Percentiles rank a stretch among this genome's conserved stretches.
Evolutionary conservation across 1,140 invertebrate genomes (phyloP).

Genomic region (Drosophila nebulosa): DNA sequence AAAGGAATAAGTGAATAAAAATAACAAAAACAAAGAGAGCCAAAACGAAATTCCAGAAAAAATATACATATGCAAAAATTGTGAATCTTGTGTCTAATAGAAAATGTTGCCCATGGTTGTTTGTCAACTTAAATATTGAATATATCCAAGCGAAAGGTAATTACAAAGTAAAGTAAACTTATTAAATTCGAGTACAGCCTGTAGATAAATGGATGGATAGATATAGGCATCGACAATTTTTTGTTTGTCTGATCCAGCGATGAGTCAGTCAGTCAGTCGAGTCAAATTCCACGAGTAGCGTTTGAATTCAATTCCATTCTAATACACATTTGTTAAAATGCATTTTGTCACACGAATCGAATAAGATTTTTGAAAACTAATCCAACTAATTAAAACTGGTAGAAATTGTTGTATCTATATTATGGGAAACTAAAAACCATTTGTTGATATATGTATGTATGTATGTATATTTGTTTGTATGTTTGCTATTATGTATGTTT

Average conservation of each 20-base stretch:
- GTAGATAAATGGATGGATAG: not conserved
- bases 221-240: not conserved
- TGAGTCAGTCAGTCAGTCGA: not conserved
- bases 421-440: not conserved
- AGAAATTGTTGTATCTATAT: not conserved
- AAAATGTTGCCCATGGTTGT: not conserved
- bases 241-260: not conserved
- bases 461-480: not conserved
- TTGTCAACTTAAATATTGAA: not conserved
- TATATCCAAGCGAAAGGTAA: not conserved
- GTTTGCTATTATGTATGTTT: not conserved
- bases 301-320: not conserved
- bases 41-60: constrained; percentile 39
- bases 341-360: not conserved
- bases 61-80: constrained; percentile 5
- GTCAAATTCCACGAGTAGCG: not conserved
- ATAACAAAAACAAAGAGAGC: constrained; percentile 59
- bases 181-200: not conserved
- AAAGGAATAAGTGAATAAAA: constrained; percentile 78
- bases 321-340: not conserved
- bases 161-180: not conserved
- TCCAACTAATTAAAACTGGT: not conserved
- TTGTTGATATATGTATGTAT: not conserved
- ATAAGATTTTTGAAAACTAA: not conserved
- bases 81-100: constrained; percentile 21